phyloP scores from a whole-genome alignment of 2,888 invertebrate species.

The Liodrosophila aerea region DNA sequence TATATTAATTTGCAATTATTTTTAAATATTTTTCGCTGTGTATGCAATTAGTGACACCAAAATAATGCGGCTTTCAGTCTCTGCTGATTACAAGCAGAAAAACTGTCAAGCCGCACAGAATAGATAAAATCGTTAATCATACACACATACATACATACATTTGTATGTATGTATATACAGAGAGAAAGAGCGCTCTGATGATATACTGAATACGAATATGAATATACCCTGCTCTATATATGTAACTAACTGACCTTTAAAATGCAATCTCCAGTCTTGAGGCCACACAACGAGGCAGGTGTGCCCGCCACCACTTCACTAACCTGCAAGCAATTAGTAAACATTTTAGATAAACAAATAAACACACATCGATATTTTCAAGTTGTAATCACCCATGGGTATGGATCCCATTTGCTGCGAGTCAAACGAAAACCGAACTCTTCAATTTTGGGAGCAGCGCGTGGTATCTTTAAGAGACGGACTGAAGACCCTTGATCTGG shows the following conservation, averaged over 20 bases:
- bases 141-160: too few relatives aligned
- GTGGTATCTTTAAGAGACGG: conserved; percentile 84
- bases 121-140: too few relatives aligned
- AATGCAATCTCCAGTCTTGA: conserved; percentile 88
- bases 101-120: too few relatives aligned
- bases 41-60: too few relatives aligned
- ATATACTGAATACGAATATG: too few relatives aligned
- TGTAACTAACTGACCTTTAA: conserved; percentile 85
- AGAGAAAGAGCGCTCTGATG: too few relatives aligned
- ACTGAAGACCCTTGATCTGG: conserved; percentile 62
- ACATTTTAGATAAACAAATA: neutral
- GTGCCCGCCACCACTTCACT: conserved; percentile 86
- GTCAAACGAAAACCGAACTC: conserved; percentile 89
- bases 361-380: neutral
- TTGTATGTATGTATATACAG: too few relatives aligned
- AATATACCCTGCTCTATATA: neutral
- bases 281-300: conserved; percentile 86
- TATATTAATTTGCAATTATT: too few relatives aligned
- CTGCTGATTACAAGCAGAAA: too few relatives aligned
- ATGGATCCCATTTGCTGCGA: conserved; percentile 90
- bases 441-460: conserved; percentile 83
- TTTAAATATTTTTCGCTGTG: too few relatives aligned
- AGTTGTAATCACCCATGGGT: conserved; percentile 87
- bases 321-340: conserved; percentile 80
- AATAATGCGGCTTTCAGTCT: too few relatives aligned